Evolutionary conservation across 2,113 vertebrate genomes (phyloP), one percentile per base, ranked within the genome.

Genomic region (Brevimyrus niger): DNA sequence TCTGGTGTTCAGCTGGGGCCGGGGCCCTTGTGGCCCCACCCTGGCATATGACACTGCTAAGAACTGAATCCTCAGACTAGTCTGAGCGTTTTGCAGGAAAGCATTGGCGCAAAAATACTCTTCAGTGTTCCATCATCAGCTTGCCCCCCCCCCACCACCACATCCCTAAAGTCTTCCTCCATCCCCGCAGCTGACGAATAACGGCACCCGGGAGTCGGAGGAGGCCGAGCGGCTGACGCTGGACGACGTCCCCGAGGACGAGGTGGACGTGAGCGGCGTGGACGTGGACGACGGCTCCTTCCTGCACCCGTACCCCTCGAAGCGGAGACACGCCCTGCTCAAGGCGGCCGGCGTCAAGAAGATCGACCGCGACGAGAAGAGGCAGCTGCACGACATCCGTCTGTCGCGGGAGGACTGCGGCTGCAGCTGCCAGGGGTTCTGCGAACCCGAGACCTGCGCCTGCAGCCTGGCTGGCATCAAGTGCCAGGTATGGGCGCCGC

Each of bases 401-500:
- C 93, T 95, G 19, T 98, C 97, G 55, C 96, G 98, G n/a, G 96
- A 98, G 92, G 96, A 96, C 80, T 99, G 98, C 0, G 98, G 98
- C 58, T 98, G 98, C 0, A 94, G 94, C 94, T 99, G 98, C 76
- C 92, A 94, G 31, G 94, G 96, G 90, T 97, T 98, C 93, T 99
- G 98, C 38, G 97, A 98, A 87, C 97, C 97, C 0, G 97, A 97
- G 93, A 98, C 96, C 88, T 99, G 98, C 89, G 96, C 96, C 85
- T 99, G 98, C 92, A 97, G 95, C 89, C 93, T 97, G 93, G 97
- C 97, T 0, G 98, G 98, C 87, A 98, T 99, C 92, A 97, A 97
- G 89, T 99, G 98, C 91, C 98, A 99, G 98, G 98, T 99, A 94
- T 38, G 80, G 13, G 48, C 19, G 35, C 35, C 38, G 42, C 69